Evolutionary conservation across 2,888 invertebrate species (phyloP), one percentile per base, ranked within the genome.

Genomic region (Ischnura elegans): DNA sequence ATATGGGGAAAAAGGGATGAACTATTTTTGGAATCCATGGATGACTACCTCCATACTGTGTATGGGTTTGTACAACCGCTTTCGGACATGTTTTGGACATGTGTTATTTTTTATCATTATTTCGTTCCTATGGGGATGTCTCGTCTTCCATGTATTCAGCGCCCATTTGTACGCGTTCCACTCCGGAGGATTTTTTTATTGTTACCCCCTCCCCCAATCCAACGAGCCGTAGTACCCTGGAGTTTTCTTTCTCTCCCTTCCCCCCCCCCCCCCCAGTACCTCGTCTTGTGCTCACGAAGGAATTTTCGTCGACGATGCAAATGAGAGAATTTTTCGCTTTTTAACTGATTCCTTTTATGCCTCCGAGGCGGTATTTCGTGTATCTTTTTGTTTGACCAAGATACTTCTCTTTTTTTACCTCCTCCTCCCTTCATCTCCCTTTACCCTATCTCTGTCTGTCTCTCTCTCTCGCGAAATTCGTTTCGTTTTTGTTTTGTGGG

Each of bases 301-400:
- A 25, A n/a, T 90, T n/a, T 90, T n/a, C 66, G 43, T 90, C 90
- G 55, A 76, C 61, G 61, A 90, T 90, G 90, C 90, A 90, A 90
- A 90, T 55, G 87, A 87, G 55, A 55, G 55, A 87, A 55, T 90
- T 66, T 42, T 61, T 90, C 90, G 25, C 90, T 42, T 66, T 45
- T 66, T 45, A 90, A 90, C 61, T 66, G 61, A 45, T 66, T 61
- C 90, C 90, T 90, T 90, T n/a, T 90, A 66, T 90, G 90, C 61
- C 76, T 43, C 43, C 61, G 45, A 66, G 61, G 90, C 90, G 90
- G 90, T 42, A 90, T 43, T 90, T 66, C 76, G 76, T 36, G 76
- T 76, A 76, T 76, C 36, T 76, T 76, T 76, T 76, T 76, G 76
- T 90, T 90, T 90, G 36, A 16, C 55, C 43, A 19, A 47, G 36